Conservation (phyloP, 2,797 vertebrate genomes). For the Anas georgica region DNA sequence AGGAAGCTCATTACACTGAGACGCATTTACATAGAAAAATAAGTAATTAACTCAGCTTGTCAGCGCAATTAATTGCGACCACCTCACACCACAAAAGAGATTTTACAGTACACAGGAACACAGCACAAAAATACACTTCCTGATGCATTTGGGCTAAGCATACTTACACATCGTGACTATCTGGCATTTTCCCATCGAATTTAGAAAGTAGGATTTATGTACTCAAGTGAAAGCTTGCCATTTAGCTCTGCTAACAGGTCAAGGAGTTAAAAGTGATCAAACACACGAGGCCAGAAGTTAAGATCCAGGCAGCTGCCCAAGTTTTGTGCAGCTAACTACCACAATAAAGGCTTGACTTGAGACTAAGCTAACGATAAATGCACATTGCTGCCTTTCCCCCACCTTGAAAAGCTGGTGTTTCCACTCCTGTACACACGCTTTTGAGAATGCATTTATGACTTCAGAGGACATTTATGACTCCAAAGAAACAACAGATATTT, state of each 20-base stretch:
- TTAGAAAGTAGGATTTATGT: background rate
- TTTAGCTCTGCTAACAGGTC: background rate
- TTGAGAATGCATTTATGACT: accelerated
- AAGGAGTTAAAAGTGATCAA: background rate
- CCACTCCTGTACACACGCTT: background rate
- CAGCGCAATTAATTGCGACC: background rate
- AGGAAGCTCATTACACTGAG: background rate
- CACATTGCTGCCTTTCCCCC: accelerated
- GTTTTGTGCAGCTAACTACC: background rate
- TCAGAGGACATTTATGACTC: background rate
- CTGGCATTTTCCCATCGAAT: background rate
- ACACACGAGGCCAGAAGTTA: background rate
- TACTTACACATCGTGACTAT: background rate
- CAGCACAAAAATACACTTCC: background rate
- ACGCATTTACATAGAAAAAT: background rate
- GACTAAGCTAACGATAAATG: background rate
- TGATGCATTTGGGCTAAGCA: background rate
- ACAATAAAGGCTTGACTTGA: background rate
- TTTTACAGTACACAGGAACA: background rate
- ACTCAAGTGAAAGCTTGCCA: background rate
- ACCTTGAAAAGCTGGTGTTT: background rate
- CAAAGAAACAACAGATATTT: accelerated
- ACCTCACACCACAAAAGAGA: background rate
- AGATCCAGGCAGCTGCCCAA: background rate
- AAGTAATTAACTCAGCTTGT: background rate